A percentile compares a stretch with the other conserved stretches of the same genome.
phyloP scores from a whole-genome alignment of 2,113 vertebrate genomes.

The Paramormyrops kingsleyae region DNA sequence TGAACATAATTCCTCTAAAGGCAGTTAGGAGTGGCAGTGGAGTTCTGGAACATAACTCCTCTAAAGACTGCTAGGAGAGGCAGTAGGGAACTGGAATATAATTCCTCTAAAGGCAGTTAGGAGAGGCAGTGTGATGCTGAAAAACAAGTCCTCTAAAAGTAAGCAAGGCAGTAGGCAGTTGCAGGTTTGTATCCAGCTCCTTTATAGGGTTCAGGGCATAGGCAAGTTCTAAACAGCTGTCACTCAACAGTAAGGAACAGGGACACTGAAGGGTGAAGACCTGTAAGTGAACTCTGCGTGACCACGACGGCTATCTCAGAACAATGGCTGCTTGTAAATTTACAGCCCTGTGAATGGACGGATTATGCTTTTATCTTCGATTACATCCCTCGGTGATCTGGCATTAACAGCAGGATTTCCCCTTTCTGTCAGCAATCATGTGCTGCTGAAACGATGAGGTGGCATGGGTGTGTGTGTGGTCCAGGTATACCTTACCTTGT shows the following conservation, averaged over 20 bases:
- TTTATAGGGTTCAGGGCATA: not conserved
- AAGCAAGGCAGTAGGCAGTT: not conserved
- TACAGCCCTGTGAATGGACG: slow-evolving; percentile 10
- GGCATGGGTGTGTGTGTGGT: slow-evolving; percentile 4
- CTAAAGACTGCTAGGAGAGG: not conserved
- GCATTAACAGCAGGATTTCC: slow-evolving; percentile 33
- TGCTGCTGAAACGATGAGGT: not conserved
- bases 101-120: not conserved
- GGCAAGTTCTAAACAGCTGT: slow-evolving; percentile 25
- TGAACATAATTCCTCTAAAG: not conserved
- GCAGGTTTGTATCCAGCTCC: not conserved
- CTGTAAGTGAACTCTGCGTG: slow-evolving; percentile 28
- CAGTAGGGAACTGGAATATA: too few relatives aligned
- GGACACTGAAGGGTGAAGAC: not conserved
- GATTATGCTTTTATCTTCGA: slow-evolving; percentile 40
- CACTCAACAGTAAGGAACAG: slow-evolving; percentile 26
- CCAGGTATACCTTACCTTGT: not conserved
- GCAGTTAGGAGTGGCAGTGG: not conserved
- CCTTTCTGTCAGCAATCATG: slow-evolving; percentile 19
- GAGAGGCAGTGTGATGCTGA: not conserved
- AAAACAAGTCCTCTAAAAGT: not conserved
- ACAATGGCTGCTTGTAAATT: slow-evolving; percentile 37
- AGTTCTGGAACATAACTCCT: not conserved
- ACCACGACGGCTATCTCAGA: slow-evolving; percentile 35
- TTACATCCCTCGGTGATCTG: slow-evolving; percentile 41